Evolutionary conservation across 2,113 vertebrate species (phyloP).

Genomic region (Lathamus discolor): DNA sequence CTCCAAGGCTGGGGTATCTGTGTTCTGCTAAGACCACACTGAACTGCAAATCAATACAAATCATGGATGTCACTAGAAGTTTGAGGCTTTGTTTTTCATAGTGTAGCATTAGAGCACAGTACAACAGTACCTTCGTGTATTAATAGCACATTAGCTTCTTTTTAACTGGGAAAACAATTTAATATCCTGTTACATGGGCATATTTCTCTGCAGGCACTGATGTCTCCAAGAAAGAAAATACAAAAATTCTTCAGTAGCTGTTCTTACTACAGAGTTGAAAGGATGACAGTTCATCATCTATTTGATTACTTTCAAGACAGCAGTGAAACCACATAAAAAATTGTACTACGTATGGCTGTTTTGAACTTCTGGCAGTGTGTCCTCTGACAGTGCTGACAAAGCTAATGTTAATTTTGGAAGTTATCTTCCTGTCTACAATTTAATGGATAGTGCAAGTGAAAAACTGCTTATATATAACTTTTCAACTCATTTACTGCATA

Average conservation of each 20-base stretch:
- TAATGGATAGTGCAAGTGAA: not conserved
- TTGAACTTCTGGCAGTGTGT: not conserved
- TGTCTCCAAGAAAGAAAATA: not conserved
- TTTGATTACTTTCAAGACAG: not conserved
- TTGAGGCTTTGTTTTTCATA: not conserved
- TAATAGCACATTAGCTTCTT: not conserved
- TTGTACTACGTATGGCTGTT: not conserved
- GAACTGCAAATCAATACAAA: not conserved
- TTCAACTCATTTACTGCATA: not conserved
- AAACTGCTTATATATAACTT: constrained; percentile 1
- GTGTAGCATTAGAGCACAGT: not conserved
- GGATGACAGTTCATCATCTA: not conserved
- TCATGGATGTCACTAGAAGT: not conserved
- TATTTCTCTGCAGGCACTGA: not conserved
- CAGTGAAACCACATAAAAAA: not conserved
- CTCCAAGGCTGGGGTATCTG: not conserved
- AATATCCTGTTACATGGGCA: not conserved
- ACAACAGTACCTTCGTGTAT: not conserved
- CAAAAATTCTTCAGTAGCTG: not conserved
- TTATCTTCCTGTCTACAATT: not conserved
- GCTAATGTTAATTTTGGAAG: constrained; percentile 23
- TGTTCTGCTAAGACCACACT: not conserved
- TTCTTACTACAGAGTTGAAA: not conserved
- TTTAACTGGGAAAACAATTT: not conserved
- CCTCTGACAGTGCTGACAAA: constrained; percentile 9